Conservation (phyloP, 2,797 vertebrate species). For the Coluber constrictor region DNA sequence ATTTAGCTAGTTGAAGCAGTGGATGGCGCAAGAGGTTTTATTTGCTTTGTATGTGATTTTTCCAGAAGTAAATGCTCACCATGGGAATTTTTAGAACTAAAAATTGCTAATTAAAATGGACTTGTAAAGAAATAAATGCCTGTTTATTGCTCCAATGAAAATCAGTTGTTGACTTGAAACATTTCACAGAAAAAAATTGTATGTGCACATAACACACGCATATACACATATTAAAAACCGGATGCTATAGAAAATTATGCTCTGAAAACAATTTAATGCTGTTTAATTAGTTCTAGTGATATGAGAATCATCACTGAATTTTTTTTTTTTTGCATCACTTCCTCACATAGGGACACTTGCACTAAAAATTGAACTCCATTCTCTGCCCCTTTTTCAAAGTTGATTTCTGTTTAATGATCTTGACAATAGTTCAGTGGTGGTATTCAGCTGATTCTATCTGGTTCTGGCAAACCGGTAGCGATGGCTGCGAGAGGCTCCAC, state of each 20-base stretch:
- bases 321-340: slow-evolving; percentile 7
- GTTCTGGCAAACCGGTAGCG: too few relatives aligned
- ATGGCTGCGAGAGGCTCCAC: too few relatives aligned
- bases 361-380: neutral
- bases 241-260: slow-evolving; percentile 6
- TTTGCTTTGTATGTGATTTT: neutral
- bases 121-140: slow-evolving; percentile 7
- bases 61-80: neutral
- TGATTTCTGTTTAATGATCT: neutral
- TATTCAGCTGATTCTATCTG: too few relatives aligned
- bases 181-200: neutral
- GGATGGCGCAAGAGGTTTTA: neutral
- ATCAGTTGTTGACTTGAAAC: neutral
- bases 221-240: neutral
- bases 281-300: slow-evolving; percentile 28
- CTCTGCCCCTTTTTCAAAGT: neutral
- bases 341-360: neutral
- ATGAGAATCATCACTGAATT: slow-evolving; percentile 31
- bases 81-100: slow-evolving; percentile 24
- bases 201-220: neutral
- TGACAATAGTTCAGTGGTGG: neutral
- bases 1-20: neutral
- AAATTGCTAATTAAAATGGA: slow-evolving; percentile 9
- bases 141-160: slow-evolving; percentile 2
- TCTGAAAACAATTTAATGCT: slow-evolving; percentile 40